These are phyloP conservation scores for Petrolisthes cinctipes DNA, from an alignment of 2,888 invertebrate genomes.

Conservation along the genomic window DNA sequence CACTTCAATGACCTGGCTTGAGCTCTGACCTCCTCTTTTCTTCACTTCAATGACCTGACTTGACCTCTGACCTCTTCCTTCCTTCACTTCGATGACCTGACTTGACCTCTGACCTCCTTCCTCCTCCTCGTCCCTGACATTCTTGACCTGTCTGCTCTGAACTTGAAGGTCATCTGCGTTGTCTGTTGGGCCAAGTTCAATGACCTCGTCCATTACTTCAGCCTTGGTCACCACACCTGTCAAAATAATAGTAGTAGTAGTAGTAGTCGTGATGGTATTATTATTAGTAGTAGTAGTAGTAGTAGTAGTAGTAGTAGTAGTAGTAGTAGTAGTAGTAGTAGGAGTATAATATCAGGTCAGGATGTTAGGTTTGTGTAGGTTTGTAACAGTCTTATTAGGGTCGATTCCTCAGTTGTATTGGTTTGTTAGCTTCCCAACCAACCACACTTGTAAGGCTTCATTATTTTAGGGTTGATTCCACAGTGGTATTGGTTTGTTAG, in stretches of 20 bases:
- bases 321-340: conserved; percentile 15
- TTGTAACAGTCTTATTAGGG: too few species aligned
- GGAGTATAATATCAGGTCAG: too few species aligned
- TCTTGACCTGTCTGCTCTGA: conserved; percentile 46
- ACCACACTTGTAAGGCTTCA: too few species aligned
- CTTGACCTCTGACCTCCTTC: conserved; percentile 35
- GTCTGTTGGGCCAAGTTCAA: conserved; percentile 46
- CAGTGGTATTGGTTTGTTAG: too few species aligned
- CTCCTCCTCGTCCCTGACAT: neutral
- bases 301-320: conserved; percentile 24
- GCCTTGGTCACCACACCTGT: conserved; percentile 28
- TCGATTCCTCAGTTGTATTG: too few species aligned
- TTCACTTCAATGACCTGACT: conserved; percentile 49
- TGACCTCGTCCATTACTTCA: conserved; percentile 47
- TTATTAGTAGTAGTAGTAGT: neutral
- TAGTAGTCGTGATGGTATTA: neutral
- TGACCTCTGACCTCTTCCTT: conserved; percentile 29
- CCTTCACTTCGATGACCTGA: conserved; percentile 48
- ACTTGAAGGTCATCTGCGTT: conserved; percentile 46
- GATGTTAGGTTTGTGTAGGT: too few species aligned
- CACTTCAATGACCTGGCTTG: conserved; percentile 49
- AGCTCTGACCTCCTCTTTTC: conserved; percentile 20
- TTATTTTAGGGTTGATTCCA: too few species aligned
- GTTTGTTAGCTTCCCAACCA: too few species aligned
- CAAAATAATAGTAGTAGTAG: neutral